A percentile compares a stretch with the other conserved stretches of the same genome.
phyloP scores from a whole-genome alignment of 2,797 vertebrate species.

The Lepus oiostolus region DNA sequence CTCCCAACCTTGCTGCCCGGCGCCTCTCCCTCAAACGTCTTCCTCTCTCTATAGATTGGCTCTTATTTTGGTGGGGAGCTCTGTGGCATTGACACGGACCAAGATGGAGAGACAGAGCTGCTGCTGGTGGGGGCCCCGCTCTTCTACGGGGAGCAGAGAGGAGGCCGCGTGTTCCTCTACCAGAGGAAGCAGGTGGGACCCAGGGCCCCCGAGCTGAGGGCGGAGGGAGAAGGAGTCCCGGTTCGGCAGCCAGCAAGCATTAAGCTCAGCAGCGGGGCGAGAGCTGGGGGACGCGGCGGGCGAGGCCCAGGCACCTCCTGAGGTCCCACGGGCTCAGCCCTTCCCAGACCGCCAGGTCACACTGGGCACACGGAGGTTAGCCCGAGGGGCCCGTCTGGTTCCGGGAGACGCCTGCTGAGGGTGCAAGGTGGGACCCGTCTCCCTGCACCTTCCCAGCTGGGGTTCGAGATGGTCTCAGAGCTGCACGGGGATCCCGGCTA shows the following conservation, averaged over 20 bases:
- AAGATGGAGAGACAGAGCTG: constrained; percentile 90
- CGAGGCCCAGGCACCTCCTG: background rate
- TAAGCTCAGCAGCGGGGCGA: background rate
- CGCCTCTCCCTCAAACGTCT: background rate
- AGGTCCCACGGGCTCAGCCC: background rate
- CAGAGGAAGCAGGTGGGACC: constrained; percentile 79
- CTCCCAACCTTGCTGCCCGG: no score
- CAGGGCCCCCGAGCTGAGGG: fast-evolving
- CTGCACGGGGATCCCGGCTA: constrained; percentile 82
- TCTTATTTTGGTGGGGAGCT: constrained; percentile 94
- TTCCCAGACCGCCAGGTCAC: background rate
- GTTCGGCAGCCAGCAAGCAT: background rate
- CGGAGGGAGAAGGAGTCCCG: background rate
- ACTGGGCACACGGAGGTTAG: background rate
- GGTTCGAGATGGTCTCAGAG: constrained; percentile 70
- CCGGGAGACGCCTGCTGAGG: background rate
- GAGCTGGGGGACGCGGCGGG: fast-evolving
- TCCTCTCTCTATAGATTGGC: constrained; percentile 89
- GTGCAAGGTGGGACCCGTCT: background rate
- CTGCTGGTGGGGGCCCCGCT: constrained; percentile 91
- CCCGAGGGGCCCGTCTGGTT: background rate
- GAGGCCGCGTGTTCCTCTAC: constrained; percentile 91
- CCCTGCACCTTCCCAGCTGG: constrained; percentile 77
- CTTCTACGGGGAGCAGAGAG: constrained; percentile 87
- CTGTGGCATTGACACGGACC: constrained; percentile 90